Conservation (phyloP, 2,113 vertebrate species). For the Lanius collurio region DNA sequence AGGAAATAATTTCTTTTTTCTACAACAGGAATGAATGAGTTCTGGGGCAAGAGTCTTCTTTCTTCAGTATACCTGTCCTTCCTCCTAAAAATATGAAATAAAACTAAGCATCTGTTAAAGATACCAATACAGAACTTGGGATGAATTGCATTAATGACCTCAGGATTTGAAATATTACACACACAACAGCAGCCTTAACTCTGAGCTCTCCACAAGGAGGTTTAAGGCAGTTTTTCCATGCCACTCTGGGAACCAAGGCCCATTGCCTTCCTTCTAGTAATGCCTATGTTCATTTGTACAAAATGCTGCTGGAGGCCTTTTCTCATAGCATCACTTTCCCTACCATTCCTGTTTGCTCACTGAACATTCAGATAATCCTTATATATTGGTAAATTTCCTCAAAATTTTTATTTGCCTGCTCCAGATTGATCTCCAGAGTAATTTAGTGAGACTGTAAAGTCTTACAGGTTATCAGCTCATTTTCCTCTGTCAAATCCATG, state of each 20-base stretch:
- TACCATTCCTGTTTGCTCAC: neutral
- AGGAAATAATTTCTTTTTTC: too few species aligned
- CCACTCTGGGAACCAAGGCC: neutral
- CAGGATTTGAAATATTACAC: neutral
- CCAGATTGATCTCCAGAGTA: neutral
- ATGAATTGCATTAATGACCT: neutral
- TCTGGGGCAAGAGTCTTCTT: neutral
- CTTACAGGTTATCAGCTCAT: neutral
- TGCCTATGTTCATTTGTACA: neutral
- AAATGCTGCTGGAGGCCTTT: neutral
- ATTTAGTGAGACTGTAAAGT: neutral
- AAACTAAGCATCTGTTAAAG: neutral
- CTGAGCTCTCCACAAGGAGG: neutral
- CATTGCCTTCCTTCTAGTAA: neutral
- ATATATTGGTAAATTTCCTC: neutral
- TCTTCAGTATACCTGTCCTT: neutral
- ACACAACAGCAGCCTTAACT: neutral
- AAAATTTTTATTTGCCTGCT: neutral
- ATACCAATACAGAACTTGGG: neutral
- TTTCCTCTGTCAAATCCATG: neutral
- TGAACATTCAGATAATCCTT: neutral
- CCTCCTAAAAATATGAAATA: neutral
- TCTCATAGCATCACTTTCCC: neutral
- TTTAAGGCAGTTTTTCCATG: neutral
- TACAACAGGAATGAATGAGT: too few species aligned